Conservation (phyloP, 2,113 vertebrate genomes). For the Fulmarus glacialis region DNA sequence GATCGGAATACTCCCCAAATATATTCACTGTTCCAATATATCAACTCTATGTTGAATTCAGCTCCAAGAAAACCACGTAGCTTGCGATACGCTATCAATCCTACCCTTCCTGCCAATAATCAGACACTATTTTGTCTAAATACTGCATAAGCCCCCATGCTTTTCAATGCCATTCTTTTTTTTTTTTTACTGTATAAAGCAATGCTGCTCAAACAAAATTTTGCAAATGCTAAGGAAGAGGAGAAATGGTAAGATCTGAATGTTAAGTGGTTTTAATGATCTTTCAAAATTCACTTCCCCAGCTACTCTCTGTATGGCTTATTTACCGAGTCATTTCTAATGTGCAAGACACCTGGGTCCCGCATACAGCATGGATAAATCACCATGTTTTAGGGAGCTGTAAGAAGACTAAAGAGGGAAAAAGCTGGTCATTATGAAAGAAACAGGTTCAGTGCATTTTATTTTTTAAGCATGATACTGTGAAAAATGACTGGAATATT, state of each 20-base stretch:
- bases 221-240: background rate
- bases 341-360: constrained; percentile 17
- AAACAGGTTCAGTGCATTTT: constrained; percentile 53
- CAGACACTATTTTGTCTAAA: background rate
- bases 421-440: constrained; percentile 40
- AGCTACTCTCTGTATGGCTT: background rate
- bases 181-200: background rate
- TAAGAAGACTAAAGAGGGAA: constrained; percentile 41
- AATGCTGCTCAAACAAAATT: background rate
- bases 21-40: background rate
- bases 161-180: background rate
- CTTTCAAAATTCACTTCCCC: constrained; percentile 9
- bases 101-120: background rate
- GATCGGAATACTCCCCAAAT: background rate
- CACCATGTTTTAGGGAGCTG: constrained; percentile 17
- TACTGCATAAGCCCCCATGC: background rate
- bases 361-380: constrained; percentile 21
- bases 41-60: background rate
- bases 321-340: constrained; percentile 47
- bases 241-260: constrained; percentile 17
- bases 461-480: constrained; percentile 60
- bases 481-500: constrained; percentile 57
- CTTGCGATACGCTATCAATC: background rate
- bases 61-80: background rate
- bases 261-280: constrained; percentile 44